Evolutionary conservation across 1,140 invertebrate species (phyloP).

Genomic region (Rhagoletis zephyria): DNA sequence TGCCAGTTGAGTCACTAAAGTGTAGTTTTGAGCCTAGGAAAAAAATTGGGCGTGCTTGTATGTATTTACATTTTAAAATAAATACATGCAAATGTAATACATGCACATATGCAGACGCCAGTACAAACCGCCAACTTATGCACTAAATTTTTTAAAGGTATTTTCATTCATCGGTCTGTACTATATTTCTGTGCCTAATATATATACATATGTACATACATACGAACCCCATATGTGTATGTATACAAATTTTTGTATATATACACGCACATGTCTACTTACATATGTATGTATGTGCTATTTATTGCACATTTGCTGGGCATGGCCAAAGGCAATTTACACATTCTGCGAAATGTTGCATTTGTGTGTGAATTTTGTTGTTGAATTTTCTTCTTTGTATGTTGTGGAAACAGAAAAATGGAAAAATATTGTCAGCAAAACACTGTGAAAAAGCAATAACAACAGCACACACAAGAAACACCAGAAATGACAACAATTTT

Average conservation of each 20-base stretch:
- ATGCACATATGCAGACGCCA: neutral
- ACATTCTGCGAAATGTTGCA: conserved; percentile 45
- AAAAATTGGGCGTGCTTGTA: neutral
- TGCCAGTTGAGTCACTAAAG: neutral
- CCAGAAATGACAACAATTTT: conserved; percentile 58
- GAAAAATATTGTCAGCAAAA: neutral
- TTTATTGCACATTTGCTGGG: neutral
- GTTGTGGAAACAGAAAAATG: neutral
- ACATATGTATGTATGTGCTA: neutral
- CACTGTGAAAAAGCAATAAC: neutral
- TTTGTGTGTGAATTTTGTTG: conserved; percentile 24
- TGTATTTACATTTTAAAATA: too few species aligned
- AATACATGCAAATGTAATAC: too few species aligned
- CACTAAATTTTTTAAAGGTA: too few species aligned
- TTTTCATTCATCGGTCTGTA: too few species aligned
- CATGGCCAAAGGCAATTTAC: conserved; percentile 31
- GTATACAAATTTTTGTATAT: too few species aligned
- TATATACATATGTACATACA: neutral
- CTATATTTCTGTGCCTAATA: neutral
- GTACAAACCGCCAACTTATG: neutral
- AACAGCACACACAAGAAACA: conserved; percentile 56
- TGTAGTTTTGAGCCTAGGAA: neutral
- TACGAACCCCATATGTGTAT: too few species aligned
- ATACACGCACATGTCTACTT: neutral
- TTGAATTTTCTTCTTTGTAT: conserved; percentile 3